Evolutionary conservation across 2,888 invertebrate species (phyloP).

Genomic region (Limenitis camilla): DNA sequence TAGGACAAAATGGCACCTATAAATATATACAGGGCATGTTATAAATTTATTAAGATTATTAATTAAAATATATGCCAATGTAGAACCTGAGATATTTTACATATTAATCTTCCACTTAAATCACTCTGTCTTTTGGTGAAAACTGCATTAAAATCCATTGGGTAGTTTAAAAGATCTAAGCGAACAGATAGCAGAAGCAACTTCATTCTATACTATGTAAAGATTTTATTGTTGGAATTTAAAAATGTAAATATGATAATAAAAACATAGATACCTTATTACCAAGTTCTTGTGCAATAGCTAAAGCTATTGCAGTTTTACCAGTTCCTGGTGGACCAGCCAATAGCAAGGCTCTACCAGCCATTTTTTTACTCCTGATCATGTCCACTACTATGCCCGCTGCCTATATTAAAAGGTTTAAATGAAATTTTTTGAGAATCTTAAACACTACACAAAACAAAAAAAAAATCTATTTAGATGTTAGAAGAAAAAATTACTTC

Average conservation of each 20-base stretch:
- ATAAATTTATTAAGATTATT: neutral
- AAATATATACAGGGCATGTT: neutral
- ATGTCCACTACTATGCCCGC: slow-evolving; percentile 98
- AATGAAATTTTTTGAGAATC: neutral
- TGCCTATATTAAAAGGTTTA: slow-evolving; percentile 76
- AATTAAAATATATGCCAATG: neutral
- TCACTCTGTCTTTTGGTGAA: no score
- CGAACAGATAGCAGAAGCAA: no score
- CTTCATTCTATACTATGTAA: no score
- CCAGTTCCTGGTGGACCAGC: slow-evolving; percentile 98
- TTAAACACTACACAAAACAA: neutral
- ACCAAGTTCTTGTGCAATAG: slow-evolving; percentile 98
- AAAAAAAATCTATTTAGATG: no score
- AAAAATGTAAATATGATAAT: no score
- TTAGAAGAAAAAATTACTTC: no score
- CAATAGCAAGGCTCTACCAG: slow-evolving; percentile 93
- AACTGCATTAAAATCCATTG: no score
- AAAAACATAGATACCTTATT: slow-evolving; percentile 77
- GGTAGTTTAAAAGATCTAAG: no score
- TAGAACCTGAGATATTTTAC: no score
- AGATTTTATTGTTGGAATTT: no score
- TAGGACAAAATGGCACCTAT: slow-evolving; percentile 90
- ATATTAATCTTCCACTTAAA: no score
- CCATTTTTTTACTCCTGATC: slow-evolving; percentile 97
- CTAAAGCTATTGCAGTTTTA: slow-evolving; percentile 98